A percentile compares a stretch with the other conserved stretches of the same genome.
Conservation (phyloP, 2,113 vertebrate genomes). For the Myrmecophaga tridactyla region DNA sequence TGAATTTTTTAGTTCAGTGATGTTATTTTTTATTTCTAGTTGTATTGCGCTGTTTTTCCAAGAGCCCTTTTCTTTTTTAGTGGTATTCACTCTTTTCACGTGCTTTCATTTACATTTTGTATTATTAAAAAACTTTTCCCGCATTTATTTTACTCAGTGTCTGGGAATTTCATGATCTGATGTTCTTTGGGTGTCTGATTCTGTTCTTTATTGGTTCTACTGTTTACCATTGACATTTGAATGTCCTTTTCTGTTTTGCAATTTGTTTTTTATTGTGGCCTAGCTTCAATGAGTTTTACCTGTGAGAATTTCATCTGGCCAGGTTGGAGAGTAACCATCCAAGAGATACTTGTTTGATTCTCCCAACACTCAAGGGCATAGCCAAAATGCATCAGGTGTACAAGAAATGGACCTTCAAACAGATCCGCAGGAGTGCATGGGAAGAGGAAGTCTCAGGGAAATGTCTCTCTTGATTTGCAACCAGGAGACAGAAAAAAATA, state of each 20-base stretch:
- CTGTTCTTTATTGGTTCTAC: not conserved
- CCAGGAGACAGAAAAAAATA: not conserved
- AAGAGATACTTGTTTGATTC: not conserved
- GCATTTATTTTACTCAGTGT: not conserved
- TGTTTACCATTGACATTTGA: not conserved
- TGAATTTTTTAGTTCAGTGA: not conserved
- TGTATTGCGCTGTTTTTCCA: not conserved
- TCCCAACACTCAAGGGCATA: not conserved
- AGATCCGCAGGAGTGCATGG: rapidly evolving
- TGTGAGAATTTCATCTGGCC: not conserved
- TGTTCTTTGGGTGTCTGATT: not conserved
- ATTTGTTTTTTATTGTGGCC: not conserved
- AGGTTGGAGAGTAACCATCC: not conserved
- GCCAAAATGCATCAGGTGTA: rapidly evolving
- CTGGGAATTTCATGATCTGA: not conserved
- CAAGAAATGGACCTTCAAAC: not conserved
- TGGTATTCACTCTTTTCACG: not conserved
- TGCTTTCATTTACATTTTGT: not conserved
- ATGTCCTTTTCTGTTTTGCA: not conserved
- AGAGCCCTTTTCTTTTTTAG: not conserved
- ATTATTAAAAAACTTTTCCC: not conserved
- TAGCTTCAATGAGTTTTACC: not conserved
- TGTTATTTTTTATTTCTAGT: not conserved
- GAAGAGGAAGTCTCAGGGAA: not conserved
- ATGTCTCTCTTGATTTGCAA: not conserved